These are phyloP conservation scores for Phrynosoma platyrhinos DNA, from an alignment of 2,113 vertebrate genomes.

Conservation along the genomic window DNA sequence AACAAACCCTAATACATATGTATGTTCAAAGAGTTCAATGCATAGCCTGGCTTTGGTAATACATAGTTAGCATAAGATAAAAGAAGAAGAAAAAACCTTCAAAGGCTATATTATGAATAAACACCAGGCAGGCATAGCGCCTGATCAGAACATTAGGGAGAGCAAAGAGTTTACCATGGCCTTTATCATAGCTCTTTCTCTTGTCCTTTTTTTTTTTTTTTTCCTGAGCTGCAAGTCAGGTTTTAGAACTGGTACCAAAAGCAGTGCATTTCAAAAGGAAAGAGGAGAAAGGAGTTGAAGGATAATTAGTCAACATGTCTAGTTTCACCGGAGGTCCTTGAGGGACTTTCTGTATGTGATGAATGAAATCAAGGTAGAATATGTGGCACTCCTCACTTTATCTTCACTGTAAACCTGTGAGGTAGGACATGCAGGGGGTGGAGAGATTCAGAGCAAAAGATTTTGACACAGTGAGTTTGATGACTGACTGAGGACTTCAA, in stretches of 20 bases:
- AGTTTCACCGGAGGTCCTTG: too few species aligned
- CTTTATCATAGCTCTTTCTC: background rate
- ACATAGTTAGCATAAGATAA: background rate
- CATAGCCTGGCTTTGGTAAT: background rate
- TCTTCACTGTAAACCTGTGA: too few species aligned
- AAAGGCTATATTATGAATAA: slow-evolving; percentile 10
- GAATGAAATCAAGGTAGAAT: too few species aligned
- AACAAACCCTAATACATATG: background rate
- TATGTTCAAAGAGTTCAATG: slow-evolving; percentile 1
- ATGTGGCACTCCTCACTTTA: too few species aligned
- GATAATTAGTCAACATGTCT: too few species aligned
- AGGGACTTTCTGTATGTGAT: too few species aligned
- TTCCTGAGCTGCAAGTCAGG: background rate
- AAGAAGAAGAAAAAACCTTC: background rate
- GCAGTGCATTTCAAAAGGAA: slow-evolving; percentile 4
- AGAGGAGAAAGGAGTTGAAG: background rate
- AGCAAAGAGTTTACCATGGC: background rate
- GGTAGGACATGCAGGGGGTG: too few species aligned
- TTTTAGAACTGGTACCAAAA: background rate
- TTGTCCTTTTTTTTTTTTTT: background rate
- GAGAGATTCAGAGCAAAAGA: too few species aligned
- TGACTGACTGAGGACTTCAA: too few species aligned
- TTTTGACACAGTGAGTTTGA: too few species aligned
- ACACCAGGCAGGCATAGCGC: background rate
- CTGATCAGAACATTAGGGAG: background rate